Conservation (phyloP, 2,888 invertebrate genomes). For the Epistrophe grossulariae region DNA sequence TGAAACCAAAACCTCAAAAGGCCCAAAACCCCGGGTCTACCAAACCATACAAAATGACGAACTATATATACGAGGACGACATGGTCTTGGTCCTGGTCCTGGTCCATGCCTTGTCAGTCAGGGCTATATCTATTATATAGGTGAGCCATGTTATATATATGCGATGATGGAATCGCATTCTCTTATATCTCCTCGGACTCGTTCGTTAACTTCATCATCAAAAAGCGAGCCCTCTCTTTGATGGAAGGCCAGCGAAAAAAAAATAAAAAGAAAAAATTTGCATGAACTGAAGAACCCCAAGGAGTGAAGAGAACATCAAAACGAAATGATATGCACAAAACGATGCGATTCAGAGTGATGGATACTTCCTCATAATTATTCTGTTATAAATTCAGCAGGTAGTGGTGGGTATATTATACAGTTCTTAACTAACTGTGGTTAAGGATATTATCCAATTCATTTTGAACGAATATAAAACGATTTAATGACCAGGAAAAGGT, state of each 20-base stretch:
- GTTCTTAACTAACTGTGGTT: constrained; percentile 57
- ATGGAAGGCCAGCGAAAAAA: constrained; percentile 15
- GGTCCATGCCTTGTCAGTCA: neutral
- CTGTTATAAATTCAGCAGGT: constrained; percentile 64
- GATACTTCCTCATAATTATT: constrained; percentile 63
- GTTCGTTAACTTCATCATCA: constrained; percentile 20
- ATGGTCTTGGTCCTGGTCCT: neutral
- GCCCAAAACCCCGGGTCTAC: constrained; percentile 14
- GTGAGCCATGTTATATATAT: neutral
- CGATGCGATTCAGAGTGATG: constrained; percentile 30
- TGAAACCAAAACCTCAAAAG: constrained; percentile 41
- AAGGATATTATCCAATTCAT: constrained; percentile 69
- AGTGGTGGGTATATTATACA: neutral
- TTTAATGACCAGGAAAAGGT: constrained; percentile 65
- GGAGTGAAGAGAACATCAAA: constrained; percentile 17
- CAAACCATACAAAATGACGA: neutral
- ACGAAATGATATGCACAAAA: constrained; percentile 55
- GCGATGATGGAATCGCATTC: neutral
- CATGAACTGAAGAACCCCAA: constrained; percentile 29
- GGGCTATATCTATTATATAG: neutral
- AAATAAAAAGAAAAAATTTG: constrained; percentile 25
- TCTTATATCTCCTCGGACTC: neutral
- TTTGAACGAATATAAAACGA: constrained; percentile 55
- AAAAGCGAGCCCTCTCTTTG: neutral
- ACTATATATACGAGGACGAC: constrained; percentile 3